Conservation (phyloP, 2,797 vertebrate species). For the Delichon dasypus region DNA sequence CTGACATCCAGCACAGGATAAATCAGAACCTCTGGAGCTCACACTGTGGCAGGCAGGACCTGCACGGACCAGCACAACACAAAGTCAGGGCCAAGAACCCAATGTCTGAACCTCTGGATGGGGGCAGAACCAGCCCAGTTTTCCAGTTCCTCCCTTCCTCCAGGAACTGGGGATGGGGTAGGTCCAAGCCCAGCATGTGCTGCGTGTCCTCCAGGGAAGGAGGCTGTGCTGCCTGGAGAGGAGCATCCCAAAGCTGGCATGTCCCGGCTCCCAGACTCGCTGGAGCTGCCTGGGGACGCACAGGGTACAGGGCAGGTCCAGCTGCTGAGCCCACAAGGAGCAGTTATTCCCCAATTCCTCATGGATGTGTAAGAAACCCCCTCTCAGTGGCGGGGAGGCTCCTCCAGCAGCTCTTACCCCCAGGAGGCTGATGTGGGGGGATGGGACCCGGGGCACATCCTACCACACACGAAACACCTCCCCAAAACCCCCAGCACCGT, state of each 20-base stretch:
- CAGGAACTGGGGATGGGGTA: neutral
- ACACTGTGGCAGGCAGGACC: neutral
- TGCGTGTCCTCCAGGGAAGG: neutral
- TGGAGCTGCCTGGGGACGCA: neutral
- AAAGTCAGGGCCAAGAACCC: neutral
- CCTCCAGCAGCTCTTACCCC: neutral
- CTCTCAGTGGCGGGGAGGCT: neutral
- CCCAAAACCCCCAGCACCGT: neutral
- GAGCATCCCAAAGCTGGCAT: neutral
- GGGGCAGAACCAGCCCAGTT: neutral
- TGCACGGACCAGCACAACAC: neutral
- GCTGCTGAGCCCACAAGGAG: neutral
- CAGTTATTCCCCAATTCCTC: neutral
- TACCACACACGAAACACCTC: neutral
- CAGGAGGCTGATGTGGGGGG: neutral
- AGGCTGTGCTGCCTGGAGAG: neutral
- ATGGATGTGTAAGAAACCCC: neutral
- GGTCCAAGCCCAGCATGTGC: neutral
- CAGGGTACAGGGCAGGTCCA: neutral
- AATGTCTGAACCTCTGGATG: neutral
- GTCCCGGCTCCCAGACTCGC: accelerated
- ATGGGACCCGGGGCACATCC: neutral
- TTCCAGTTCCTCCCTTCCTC: neutral
- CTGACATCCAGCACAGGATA: neutral
- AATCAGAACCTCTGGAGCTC: neutral